phyloP scores from a whole-genome alignment of 2,113 vertebrate species.

The Phoenicopterus ruber region DNA sequence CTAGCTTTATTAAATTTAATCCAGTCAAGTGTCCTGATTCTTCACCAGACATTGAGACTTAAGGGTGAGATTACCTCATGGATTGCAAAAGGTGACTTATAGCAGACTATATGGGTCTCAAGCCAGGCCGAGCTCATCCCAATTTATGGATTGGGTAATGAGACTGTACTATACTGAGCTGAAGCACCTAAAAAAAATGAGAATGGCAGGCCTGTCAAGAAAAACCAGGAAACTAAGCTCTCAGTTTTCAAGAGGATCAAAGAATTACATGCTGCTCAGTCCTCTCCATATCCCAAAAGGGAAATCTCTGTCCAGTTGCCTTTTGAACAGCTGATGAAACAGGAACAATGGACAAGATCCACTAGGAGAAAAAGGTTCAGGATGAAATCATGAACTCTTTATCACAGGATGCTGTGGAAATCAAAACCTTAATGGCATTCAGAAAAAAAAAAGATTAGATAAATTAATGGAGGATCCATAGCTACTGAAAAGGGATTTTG shows the following conservation, averaged over 20 bases:
- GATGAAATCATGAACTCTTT: not conserved
- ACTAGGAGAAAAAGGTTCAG: not conserved
- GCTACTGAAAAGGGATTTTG: not conserved
- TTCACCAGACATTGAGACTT: not conserved
- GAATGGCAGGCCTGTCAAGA: not conserved
- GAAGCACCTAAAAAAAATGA: not conserved
- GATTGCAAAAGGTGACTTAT: not conserved
- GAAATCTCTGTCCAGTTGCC: not conserved
- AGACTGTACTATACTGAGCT: not conserved
- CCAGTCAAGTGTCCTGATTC: not conserved
- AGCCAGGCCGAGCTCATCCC: not conserved
- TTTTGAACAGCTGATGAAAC: not conserved
- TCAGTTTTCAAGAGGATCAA: not conserved
- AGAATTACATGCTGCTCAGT: not conserved
- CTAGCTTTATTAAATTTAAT: not conserved
- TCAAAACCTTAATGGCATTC: not conserved
- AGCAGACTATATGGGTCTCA: not conserved
- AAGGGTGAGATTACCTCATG: not conserved
- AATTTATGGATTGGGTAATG: rapidly evolving
- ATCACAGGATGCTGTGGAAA: not conserved
- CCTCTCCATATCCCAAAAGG: not conserved
- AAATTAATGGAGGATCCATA: not conserved
- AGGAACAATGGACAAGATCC: not conserved
- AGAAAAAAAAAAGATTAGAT: not conserved
- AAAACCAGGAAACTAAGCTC: not conserved